Base-by-base conservation (phyloP, 2,888 invertebrate species). In the Myathropa florea region DNA sequence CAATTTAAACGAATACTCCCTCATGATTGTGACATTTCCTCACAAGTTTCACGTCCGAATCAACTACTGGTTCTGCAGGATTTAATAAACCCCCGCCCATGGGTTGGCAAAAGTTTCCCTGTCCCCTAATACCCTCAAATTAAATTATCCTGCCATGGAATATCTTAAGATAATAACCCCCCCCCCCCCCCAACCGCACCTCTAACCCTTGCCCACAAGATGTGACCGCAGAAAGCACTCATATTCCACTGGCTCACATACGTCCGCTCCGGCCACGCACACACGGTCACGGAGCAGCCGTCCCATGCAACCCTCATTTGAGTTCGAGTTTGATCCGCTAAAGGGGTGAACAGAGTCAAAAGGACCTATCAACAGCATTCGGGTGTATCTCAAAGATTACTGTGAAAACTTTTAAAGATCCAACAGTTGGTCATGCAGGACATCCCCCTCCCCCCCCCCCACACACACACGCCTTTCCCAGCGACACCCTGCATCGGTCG, bases 161-260 rank as follows among this genome's bases (percentile, higher is more conserved):
- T 81, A 85, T 85, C 76, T 77, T 76, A 73, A 85, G 64, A 84
- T 84, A 76, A 84, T 80, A 76, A 73, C 73, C 70, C 46, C 60
- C 46, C n/a, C n/a, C n/a, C n/a, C n/a, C n/a, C n/a, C n/a, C n/a
- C n/a, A n/a, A 28, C 30, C 18, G 12, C n/a, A 33, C 46, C 28
- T 26, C 53, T 23, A 71, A 60, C 76, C 46, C 46, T 18, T 46
- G 59, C 61, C 85, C 85, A 78, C 82, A 85, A 82, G 82, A 85
- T 82, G 77, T 85, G 63, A 85, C 85, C 85, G 78, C 82, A 70
- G 78, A 85, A 75, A 85, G 76, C 84, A 81, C 81, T 77, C 77
- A 67, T 76, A 75, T 81, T 68, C 71, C 46, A 63, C 60, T 18
- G n/a, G 23, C n/a, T 12, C 10, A 53, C 26, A n/a, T 1, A 28